Percentiles rank a stretch among this genome's conserved stretches.
These are phyloP conservation scores for Rhadina sibilatrix DNA, from an alignment of 2,113 vertebrate species.

Conservation along the genomic window DNA sequence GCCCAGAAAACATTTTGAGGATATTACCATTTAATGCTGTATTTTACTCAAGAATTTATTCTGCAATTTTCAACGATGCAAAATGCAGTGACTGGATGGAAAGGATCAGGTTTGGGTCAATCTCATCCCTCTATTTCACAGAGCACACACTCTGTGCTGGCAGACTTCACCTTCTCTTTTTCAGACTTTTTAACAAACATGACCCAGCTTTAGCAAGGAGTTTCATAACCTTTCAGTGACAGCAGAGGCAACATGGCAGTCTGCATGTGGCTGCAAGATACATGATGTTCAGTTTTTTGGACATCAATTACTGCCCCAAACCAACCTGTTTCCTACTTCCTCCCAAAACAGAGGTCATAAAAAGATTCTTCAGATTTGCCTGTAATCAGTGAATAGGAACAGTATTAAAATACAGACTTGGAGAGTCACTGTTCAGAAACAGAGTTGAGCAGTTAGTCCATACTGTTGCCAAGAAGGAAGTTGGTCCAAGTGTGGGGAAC, in stretches of 20 bases:
- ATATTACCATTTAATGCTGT: background rate
- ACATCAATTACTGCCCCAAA: background rate
- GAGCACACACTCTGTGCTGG: background rate
- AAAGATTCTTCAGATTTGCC: background rate
- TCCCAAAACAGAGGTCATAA: background rate
- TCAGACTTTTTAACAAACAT: background rate
- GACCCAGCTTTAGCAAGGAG: background rate
- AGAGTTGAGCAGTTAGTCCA: background rate
- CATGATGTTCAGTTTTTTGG: background rate
- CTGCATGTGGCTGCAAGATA: background rate
- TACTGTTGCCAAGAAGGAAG: background rate
- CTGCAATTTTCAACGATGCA: background rate
- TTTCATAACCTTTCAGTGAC: background rate
- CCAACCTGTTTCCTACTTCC: background rate
- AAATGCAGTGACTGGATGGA: background rate
- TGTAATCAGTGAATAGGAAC: background rate
- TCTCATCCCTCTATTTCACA: background rate
- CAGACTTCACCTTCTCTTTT: background rate
- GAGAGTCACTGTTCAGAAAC: background rate
- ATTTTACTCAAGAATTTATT: background rate
- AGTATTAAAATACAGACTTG: background rate
- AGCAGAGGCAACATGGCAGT: background rate
- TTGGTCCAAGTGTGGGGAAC: background rate
- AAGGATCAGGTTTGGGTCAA: background rate
- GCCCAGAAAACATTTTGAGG: background rate